Base-by-base conservation (phyloP, 2,797 vertebrate species). In the Protosalanx chinensis region DNA sequence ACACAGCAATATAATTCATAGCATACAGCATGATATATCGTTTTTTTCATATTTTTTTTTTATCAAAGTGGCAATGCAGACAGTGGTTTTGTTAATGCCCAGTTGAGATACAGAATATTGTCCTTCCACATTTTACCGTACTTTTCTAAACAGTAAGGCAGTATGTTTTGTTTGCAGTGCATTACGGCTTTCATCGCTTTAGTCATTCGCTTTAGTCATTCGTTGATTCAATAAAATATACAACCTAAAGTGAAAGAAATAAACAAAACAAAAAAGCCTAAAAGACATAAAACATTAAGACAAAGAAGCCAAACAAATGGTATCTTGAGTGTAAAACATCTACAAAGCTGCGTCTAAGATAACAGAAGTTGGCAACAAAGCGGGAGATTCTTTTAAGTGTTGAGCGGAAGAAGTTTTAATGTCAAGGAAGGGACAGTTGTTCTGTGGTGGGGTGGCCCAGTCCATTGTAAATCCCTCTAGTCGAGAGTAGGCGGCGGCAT, bases 1-100 rank as follows among this genome's bases (percentile, higher is more conserved):
- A 87, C 79, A 86, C 74, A 89, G 88, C 83, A 87, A 90, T 74
- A 84, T 83, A 82, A 85, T 85, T 90, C 83, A 82, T 84, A 91
- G 93, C 92, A 93, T 93, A 94, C 92, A 94, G 94, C 93, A 93
- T 91, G 93, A 95, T 90, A 81, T 88, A 88, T 46, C 6, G 33
- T 35, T 35, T 35, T 35, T 35, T 35, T 27, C 23, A 27, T 27
- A 27, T 27, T 3, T 46, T 86, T 73, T 86, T 71, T 84, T 89
- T 81, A 88, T 90, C 91, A 91, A 95, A 95, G 94, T 95, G 93
- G 91, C 93, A 93, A 94, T 94, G 93, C 92, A 95, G 91, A 94
- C 91, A 93, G 92, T 92, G 90, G 93, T 90, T 82, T 90, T 82
- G 91, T 91, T 95, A 96, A 94, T 96, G 95, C 95, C 94, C 95